Evolutionary conservation across 2,888 invertebrate genomes (phyloP).

Genomic region (Ennomos quercinarius): DNA sequence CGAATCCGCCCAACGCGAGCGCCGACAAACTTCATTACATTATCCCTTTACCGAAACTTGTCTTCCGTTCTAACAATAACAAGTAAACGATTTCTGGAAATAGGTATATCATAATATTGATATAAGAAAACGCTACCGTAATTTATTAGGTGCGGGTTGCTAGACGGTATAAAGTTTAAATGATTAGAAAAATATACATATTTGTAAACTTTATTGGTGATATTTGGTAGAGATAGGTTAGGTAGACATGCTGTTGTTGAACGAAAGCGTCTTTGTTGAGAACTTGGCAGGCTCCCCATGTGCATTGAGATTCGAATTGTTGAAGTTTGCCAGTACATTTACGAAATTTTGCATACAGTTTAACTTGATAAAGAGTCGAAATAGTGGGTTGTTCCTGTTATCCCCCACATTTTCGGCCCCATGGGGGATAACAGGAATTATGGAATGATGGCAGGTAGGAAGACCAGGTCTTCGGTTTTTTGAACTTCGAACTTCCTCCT

Average conservation of each 20-base stretch:
- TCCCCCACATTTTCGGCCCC: too few relatives aligned
- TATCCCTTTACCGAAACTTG: conserved; percentile 66
- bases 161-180: conserved; percentile 10
- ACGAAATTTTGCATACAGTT: conserved; percentile 52
- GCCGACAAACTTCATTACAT: conserved; percentile 72
- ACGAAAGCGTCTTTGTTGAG: conserved; percentile 37
- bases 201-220: conserved; percentile 18
- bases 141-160: neutral
- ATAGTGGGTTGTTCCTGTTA: too few relatives aligned
- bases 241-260: conserved; percentile 29
- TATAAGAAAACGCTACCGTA: neutral
- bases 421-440: too few relatives aligned
- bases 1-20: conserved; percentile 50
- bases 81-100: conserved; percentile 18
- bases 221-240: conserved; percentile 10
- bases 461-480: too few relatives aligned
- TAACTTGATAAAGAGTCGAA: conserved; percentile 48
- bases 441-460: too few relatives aligned
- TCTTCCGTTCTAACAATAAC: conserved; percentile 47
- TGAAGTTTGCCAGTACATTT: conserved; percentile 46
- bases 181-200: conserved; percentile 20
- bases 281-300: conserved; percentile 40
- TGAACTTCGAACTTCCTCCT: too few relatives aligned
- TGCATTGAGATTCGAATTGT: conserved; percentile 41
- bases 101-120: conserved; percentile 5